Evolutionary conservation across 1,140 invertebrate species (phyloP), one percentile per base, ranked within the genome.

Genomic region (Drosophila simulans): DNA sequence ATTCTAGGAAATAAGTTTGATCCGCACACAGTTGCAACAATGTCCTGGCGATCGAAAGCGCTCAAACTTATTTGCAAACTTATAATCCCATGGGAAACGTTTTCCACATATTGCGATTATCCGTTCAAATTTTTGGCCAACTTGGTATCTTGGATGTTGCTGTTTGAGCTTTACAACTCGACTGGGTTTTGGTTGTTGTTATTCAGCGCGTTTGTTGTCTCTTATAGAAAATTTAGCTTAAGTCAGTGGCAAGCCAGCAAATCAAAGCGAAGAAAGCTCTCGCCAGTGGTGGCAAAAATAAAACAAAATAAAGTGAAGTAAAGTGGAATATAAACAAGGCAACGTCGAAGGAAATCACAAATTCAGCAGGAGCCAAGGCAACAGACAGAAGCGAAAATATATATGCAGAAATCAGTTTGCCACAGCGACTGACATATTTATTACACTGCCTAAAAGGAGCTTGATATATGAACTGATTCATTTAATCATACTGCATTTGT

Each of bases 191-290:
- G 48, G 27, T 27, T 48, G 25, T 39, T 53, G 56, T 25, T 56
- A 5, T 25, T 60, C 17, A 10, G 54, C 43, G 31, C 40, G 54
- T 59, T 31, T 56, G 52, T 37, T 22, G 27, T 45, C 57, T 39
- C 39, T 49, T 34, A 31, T 52, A 51, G 45, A 48, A 78, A 85
- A 77, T 85, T 69, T 80, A 53, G 65, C 69, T 65, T 57, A 72
- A 80, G 66, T 68, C 77, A 75, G 59, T 77, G 74, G 56, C 80
- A 64, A 37, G 39, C 49, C 58, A n/a, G 51, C 66, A 80, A 80
- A 70, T 82, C 79, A 78, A 77, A 68, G 52, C 55, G 63, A 48
- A 39, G 70, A 70, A 69, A 60, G n/a, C 17, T 25, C 34, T n/a
- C 12, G 27, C 20, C 64, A 3, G 13, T 12, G 22, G 17, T 3